Evolutionary conservation across 2,888 invertebrate genomes (phyloP).

Genomic region (Xestia rhomboidea): DNA sequence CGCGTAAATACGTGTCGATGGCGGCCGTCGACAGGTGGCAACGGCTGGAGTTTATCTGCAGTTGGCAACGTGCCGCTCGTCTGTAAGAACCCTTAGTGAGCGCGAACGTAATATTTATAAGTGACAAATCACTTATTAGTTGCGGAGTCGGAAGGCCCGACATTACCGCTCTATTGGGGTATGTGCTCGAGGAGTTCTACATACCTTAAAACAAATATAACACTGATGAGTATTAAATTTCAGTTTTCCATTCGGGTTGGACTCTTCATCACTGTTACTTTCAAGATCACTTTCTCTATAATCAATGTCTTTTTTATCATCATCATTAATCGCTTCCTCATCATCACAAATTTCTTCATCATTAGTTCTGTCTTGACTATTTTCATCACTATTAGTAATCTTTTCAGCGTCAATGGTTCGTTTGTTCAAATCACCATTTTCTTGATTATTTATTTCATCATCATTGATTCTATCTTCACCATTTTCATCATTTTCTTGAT

Average conservation of each 20-base stretch:
- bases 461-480: conserved; percentile 9
- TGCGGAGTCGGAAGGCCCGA: too few relatives aligned
- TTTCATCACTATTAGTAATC: background rate
- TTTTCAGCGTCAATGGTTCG: conserved; percentile 13
- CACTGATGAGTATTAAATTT: conserved; percentile 81
- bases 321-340: conserved; percentile 38
- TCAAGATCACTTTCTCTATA: conserved; percentile 34
- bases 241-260: conserved; percentile 64
- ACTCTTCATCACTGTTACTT: conserved; percentile 24
- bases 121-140: too few relatives aligned
- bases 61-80: too few relatives aligned
- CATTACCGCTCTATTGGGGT: too few relatives aligned
- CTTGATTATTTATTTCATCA: conserved; percentile 21
- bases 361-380: conserved; percentile 7
- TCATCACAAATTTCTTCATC: conserved; percentile 37
- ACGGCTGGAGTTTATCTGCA: too few relatives aligned
- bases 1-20: too few relatives aligned
- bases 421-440: conserved; percentile 5
- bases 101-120: too few relatives aligned
- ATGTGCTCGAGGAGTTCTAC: too few relatives aligned
- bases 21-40: too few relatives aligned
- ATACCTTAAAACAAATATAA: conserved; percentile 84
- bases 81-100: too few relatives aligned
- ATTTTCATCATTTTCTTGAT: conserved; percentile 7
- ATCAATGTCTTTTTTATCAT: conserved; percentile 30